Evolutionary conservation across 2,888 invertebrate genomes (phyloP).

Genomic region (Parnassius mnemosyne): DNA sequence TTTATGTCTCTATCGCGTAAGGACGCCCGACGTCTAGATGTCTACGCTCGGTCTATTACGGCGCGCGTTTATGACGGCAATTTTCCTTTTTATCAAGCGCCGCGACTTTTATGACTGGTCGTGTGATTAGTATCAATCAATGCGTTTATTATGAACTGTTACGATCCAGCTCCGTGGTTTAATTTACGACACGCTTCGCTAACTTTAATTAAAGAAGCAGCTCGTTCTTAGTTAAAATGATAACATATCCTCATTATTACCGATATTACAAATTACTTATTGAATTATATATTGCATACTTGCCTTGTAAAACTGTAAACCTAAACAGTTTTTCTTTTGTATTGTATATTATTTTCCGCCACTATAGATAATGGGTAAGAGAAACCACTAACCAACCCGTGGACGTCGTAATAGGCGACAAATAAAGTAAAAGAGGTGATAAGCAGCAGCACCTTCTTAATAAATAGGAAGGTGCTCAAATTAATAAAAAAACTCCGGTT

Average conservation of each 20-base stretch:
- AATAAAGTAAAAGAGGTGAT: too few relatives aligned
- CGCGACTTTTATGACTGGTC: constrained; percentile 39
- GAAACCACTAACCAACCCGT: too few relatives aligned
- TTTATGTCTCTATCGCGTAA: constrained; percentile 72
- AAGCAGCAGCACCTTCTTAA: too few relatives aligned
- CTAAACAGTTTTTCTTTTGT: too few relatives aligned
- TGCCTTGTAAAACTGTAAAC: too few relatives aligned
- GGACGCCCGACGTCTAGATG: constrained; percentile 56
- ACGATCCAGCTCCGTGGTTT: constrained; percentile 37
- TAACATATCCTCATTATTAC: background rate
- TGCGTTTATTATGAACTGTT: constrained; percentile 48
- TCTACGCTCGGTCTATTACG: constrained; percentile 51
- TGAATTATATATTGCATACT: too few relatives aligned
- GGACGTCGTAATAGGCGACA: too few relatives aligned
- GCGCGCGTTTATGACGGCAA: constrained; percentile 67
- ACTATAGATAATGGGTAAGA: too few relatives aligned
- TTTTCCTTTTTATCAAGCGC: constrained; percentile 66
- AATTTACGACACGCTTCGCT: constrained; percentile 27
- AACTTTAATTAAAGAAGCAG: background rate
- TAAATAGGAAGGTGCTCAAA: too few relatives aligned
- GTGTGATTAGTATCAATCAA: constrained; percentile 59
- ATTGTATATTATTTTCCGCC: too few relatives aligned
- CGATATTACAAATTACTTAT: too few relatives aligned
- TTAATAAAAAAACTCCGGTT: too few relatives aligned
- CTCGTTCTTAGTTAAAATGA: background rate